Percentiles rank a stretch among this genome's conserved stretches.
These are phyloP conservation scores for Megaceryle maxima DNA, from an alignment of 2,113 vertebrate species.

Conservation along the genomic window DNA sequence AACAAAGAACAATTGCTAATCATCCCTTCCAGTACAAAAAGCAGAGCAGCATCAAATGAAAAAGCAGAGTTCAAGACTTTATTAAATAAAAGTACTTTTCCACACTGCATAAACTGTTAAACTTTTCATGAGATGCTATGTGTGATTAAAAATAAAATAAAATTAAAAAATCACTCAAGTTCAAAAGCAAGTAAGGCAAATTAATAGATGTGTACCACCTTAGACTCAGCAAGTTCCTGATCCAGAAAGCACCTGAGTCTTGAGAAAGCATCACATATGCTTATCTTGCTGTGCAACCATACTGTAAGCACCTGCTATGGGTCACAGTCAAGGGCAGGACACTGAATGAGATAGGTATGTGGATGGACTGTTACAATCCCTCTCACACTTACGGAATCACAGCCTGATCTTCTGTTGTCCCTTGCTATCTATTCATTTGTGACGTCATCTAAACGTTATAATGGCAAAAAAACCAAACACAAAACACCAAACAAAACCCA, in stretches of 20 bases:
- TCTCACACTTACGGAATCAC: neutral
- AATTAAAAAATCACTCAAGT: neutral
- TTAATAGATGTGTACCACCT: too few species aligned
- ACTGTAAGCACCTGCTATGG: neutral
- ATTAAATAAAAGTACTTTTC: neutral
- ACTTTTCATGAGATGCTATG: neutral
- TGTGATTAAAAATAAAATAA: too few species aligned
- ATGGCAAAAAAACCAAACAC: neutral
- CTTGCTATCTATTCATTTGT: neutral
- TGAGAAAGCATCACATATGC: neutral
- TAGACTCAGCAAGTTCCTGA: neutral
- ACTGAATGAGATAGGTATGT: rapidly evolving
- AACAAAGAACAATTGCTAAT: neutral
- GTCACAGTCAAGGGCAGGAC: neutral
- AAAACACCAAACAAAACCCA: neutral
- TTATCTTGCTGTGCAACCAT: neutral
- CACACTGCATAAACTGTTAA: neutral
- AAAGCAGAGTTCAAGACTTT: neutral
- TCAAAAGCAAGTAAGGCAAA: neutral
- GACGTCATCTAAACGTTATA: neutral
- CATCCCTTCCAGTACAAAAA: neutral
- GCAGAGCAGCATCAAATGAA: neutral
- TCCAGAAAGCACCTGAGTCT: neutral
- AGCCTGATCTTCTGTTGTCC: neutral
- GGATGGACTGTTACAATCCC: neutral